These are phyloP conservation scores for Anableps anableps DNA, from an alignment of 2,797 vertebrate genomes.

Conservation along the genomic window DNA sequence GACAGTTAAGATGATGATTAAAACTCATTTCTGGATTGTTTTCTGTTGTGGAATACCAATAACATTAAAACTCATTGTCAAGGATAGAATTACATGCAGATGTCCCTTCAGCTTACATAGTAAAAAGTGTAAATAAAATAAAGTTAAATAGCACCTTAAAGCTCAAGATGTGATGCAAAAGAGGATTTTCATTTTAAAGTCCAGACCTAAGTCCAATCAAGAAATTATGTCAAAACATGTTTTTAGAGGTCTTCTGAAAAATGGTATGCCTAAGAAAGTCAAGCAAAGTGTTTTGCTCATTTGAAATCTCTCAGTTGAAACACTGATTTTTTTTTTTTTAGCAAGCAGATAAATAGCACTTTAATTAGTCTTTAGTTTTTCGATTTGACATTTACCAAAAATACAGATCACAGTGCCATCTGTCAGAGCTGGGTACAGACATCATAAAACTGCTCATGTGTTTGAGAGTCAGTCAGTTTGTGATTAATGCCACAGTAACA, in stretches of 20 bases:
- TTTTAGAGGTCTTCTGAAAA: not conserved
- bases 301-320: not conserved
- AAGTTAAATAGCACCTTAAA: not conserved
- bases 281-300: not conserved
- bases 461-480: not conserved
- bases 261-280: not conserved
- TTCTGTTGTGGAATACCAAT: not conserved
- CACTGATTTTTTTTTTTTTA: not conserved
- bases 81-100: not conserved
- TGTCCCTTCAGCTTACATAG: not conserved
- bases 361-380: not conserved
- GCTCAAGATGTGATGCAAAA: not conserved
- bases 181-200: not conserved
- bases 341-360: not conserved
- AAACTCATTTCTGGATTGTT: not conserved
- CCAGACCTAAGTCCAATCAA: not conserved
- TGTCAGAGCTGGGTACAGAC: not conserved
- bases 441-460: not conserved
- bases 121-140: not conserved
- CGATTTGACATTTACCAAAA: not conserved
- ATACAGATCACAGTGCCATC: conserved; percentile 3
- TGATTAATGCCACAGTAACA: not conserved
- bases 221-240: not conserved
- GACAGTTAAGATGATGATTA: too few relatives aligned
- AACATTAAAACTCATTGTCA: not conserved